Percentiles rank a stretch among this genome's conserved stretches.
Conservation (phyloP, 1,140 invertebrate genomes). For the Apis florea region DNA sequence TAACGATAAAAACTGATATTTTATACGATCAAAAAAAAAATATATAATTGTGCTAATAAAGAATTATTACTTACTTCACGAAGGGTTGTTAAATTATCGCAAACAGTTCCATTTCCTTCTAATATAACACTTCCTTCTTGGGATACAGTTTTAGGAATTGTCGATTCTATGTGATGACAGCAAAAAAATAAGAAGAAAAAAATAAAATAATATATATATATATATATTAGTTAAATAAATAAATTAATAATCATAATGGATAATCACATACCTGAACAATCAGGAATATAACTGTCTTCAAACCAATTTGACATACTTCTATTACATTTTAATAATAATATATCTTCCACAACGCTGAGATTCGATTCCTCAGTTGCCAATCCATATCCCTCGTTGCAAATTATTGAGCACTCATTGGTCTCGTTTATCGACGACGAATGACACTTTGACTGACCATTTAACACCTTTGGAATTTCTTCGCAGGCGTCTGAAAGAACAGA, state of each 20-base stretch:
- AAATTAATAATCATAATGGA: not conserved
- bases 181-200: not conserved
- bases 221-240: slow-evolving; percentile 13
- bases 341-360: slow-evolving; percentile 40
- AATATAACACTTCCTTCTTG: slow-evolving; percentile 75
- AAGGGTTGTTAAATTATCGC: slow-evolving; percentile 68
- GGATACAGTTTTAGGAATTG: slow-evolving; percentile 71
- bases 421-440: slow-evolving; percentile 64
- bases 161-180: slow-evolving; percentile 63
- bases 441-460: slow-evolving; percentile 83
- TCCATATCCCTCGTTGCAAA: slow-evolving; percentile 83
- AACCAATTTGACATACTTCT: slow-evolving; percentile 63
- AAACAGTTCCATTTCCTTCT: slow-evolving; percentile 67
- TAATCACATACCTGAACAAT: slow-evolving; percentile 82
- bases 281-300: slow-evolving; percentile 76
- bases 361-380: slow-evolving; percentile 79
- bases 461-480: slow-evolving; percentile 80
- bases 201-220: too few relatives aligned
- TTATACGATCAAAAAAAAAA: not conserved
- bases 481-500: slow-evolving; percentile 78
- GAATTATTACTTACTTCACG: slow-evolving; percentile 53
- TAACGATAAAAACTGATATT: slow-evolving; percentile 1
- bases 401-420: slow-evolving; percentile 81
- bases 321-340: slow-evolving; percentile 67
- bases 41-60: not conserved